Evolutionary conservation across 2,888 invertebrate genomes (phyloP), one percentile per base, ranked within the genome.

Genomic region (Nephrotoma appendiculata): DNA sequence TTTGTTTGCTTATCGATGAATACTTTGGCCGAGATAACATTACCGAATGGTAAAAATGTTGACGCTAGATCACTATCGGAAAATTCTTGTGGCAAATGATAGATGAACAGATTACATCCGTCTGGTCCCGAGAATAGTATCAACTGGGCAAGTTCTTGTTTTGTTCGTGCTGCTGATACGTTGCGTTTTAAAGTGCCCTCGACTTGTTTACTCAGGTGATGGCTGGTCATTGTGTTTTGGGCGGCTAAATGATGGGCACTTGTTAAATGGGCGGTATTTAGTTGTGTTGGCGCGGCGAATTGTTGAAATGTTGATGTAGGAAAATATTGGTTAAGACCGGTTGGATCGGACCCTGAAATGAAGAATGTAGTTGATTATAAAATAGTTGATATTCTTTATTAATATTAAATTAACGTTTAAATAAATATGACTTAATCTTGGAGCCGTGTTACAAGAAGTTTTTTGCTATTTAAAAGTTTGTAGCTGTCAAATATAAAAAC

Each of bases 1-100:
- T 99, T 99, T 90, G 99, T 99, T 92, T 98, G 98, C 93, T 99
- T 99, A 94, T 99, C 99, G 92, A 99, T 98, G 94, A 99, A 99
- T 92, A 99, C 99, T 94, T 99, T 99, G 90, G 99, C 98, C 89
- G 99, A 99, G 91, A 99, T 96, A 91, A 99, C 98, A 92, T 96
- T 97, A 90, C 99, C 99, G 93, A 99, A 99, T 88, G 99, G 98
- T 91, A 97, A 93, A 94, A 99, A 99, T 90, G 98, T 98, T 89
- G 98, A 96, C 90, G 98, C 97, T 89, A 99, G 94, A 93, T 99
- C 99, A 88, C 96, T 96, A 93, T 99, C 99, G 88, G 96, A 97
- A 93, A 99, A 99, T 93, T 99, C 99, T 92, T 98, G 98, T 88
- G 99, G 99, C 91, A 99, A 94, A 93, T 99, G 99, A 92, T 99